Conservation (phyloP, 2,113 vertebrate genomes). For the Cervus canadensis region DNA sequence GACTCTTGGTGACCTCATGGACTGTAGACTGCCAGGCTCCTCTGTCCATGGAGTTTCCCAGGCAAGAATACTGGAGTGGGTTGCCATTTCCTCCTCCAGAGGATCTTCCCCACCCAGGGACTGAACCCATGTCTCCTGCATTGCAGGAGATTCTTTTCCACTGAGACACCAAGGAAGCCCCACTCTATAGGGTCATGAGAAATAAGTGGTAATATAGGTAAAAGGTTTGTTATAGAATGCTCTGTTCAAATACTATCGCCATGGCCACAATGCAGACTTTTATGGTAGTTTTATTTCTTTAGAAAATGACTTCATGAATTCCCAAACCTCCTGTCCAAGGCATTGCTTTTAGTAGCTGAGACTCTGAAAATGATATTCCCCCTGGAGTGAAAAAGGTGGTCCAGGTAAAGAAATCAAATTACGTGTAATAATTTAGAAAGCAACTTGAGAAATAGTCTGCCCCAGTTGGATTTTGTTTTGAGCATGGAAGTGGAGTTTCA, state of each 20-base stretch:
- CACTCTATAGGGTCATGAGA: not conserved
- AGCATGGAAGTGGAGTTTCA: not conserved
- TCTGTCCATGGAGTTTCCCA: not conserved
- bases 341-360: not conserved
- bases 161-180: not conserved
- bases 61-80: not conserved
- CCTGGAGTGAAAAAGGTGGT: not conserved
- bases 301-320: not conserved
- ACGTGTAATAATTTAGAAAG: not conserved
- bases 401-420: slow-evolving; percentile 22
- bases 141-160: not conserved
- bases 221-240: not conserved
- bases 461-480: not conserved
- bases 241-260: not conserved
- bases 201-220: not conserved
- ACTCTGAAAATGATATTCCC: not conserved
- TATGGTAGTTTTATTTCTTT: not conserved
- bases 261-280: not conserved
- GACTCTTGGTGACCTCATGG: not conserved
- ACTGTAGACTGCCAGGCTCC: not conserved
- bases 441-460: slow-evolving; percentile 5
- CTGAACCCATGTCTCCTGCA: not conserved
- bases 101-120: not conserved
- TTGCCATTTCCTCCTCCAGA: not conserved
- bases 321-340: not conserved